Conservation (phyloP, 2,888 invertebrate species). For the Netelia melanura region DNA sequence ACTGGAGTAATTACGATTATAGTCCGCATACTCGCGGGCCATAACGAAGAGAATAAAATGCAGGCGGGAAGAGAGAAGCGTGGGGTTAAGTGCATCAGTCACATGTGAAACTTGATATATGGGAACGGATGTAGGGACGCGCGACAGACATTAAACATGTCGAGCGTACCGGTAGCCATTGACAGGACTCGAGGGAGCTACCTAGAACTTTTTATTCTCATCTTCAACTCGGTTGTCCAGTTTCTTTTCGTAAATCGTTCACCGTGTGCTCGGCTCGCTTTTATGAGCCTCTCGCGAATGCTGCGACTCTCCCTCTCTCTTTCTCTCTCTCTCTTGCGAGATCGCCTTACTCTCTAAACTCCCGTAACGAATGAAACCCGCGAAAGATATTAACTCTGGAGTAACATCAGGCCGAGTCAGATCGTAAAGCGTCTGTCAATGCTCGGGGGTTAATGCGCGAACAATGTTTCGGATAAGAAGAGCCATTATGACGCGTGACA, state of each 20-base stretch:
- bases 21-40: constrained; percentile 15
- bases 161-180: constrained; percentile 48
- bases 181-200: constrained; percentile 63
- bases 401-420: constrained; percentile 14
- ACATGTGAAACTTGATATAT: constrained; percentile 13
- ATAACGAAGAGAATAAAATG: constrained; percentile 1
- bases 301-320: neutral
- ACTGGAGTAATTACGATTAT: constrained; percentile 44
- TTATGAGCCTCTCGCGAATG: constrained; percentile 48
- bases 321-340: neutral
- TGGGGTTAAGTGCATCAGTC: neutral
- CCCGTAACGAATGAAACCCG: too few species aligned
- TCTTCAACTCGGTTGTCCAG: constrained; percentile 65
- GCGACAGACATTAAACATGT: constrained; percentile 36
- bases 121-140: neutral
- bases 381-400: neutral
- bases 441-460: constrained; percentile 19
- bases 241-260: constrained; percentile 53
- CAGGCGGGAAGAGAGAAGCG: neutral
- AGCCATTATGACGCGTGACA: constrained; percentile 70
- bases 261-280: constrained; percentile 37
- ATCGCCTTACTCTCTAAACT: too few species aligned
- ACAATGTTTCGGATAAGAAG: constrained; percentile 62
- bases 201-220: constrained; percentile 41
- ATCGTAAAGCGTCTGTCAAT: neutral